A percentile compares a stretch with the other conserved stretches of the same genome.
These are phyloP conservation scores for Trachelipus rathkii DNA, from an alignment of 1,140 invertebrate genomes.

Conservation along the genomic window DNA sequence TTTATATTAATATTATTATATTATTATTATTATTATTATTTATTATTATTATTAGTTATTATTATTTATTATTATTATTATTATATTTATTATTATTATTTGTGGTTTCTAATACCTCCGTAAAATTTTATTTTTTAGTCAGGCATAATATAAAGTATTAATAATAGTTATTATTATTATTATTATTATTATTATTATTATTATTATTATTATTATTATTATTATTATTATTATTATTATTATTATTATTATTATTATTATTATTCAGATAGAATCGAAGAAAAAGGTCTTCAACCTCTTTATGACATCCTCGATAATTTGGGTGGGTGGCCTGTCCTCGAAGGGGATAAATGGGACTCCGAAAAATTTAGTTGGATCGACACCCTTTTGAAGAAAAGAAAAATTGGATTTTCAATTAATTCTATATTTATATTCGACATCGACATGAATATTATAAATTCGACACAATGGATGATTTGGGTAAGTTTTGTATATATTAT, in stretches of 20 bases:
- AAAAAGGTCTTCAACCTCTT: constrained; percentile 64
- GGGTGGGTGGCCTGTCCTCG: constrained; percentile 85
- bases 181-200: too few relatives aligned
- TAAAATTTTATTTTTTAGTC: too few relatives aligned
- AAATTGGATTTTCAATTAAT: constrained; percentile 76
- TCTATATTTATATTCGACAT: constrained; percentile 88
- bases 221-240: background rate
- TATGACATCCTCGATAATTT: constrained; percentile 64
- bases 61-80: too few relatives aligned
- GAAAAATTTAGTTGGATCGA: constrained; percentile 61
- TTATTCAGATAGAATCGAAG: constrained; percentile 64
- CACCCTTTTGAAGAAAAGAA: constrained; percentile 72
- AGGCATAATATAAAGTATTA: too few relatives aligned
- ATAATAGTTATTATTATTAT: too few relatives aligned
- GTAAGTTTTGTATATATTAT: too few relatives aligned
- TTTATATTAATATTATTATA: too few relatives aligned
- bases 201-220: too few relatives aligned
- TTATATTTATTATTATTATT: too few relatives aligned
- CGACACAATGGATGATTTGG: constrained; percentile 62
- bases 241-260: background rate
- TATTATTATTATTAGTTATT: too few relatives aligned
- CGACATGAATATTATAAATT: constrained; percentile 82
- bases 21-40: too few relatives aligned
- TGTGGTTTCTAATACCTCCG: too few relatives aligned
- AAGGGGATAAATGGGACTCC: constrained; percentile 68